Base-by-base conservation (phyloP, 2,888 invertebrate species). In the Ceratothoa steindachneri region DNA sequence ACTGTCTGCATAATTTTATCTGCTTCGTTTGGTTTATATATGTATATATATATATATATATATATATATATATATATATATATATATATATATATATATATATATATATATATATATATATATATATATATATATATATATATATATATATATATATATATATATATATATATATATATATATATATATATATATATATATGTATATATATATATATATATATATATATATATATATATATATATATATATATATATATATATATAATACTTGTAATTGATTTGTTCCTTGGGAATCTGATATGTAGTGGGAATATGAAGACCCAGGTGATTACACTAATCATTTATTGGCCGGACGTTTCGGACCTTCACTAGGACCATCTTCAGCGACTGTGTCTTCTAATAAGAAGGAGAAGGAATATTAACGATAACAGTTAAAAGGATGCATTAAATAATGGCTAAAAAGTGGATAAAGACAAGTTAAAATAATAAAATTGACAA, bases 141-240 rank as follows among this genome's bases (percentile, higher is more conserved):
- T n/a, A 65, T n/a, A 1, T 27, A n/a, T 24, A 27, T 7, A 1
- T 65, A 7, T 7, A 7, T 7, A 7, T 7, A 2, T n/a, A 7
- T 65, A 65, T 1, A 65, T 1, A 65, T 1, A 65, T 1, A 65
- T 1, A 65, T 1, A 55, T 69, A 24, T 69, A 53, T 69, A 29
- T 51, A 53, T 53, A 69, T 69, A 24, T 69, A 69, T 69, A 51
- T 51, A 69, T 69, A 69, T 51, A 69, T 69, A 51, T 51, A 69
- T 69, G 15, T 69, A 27, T 69, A 65, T 65, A 65, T 65, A 65
- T 65, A 65, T 65, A 65, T 65, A 65, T 65, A 65, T 65, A 65
- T 65, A 65, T 65, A 65, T 65, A 65, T 65, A 65, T 65, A 65
- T 65, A 65, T 65, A 65, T 65, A 27, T 65, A 27, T 65, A n/a